Base-by-base conservation (phyloP, 2,113 vertebrate genomes). In the Vidua macroura region DNA sequence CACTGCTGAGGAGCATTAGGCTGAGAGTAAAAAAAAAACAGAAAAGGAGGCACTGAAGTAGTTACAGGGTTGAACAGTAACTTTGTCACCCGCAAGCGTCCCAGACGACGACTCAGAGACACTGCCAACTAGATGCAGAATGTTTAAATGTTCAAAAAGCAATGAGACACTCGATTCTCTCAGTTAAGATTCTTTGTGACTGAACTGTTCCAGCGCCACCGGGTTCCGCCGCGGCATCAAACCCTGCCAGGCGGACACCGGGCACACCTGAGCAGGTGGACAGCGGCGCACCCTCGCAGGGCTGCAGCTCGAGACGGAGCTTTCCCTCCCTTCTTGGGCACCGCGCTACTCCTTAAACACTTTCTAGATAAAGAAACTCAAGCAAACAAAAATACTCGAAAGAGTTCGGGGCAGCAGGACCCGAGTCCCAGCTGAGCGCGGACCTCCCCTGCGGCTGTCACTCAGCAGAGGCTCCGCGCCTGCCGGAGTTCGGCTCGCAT, bases 81-180 rank as follows among this genome's bases (percentile, higher is more conserved):
- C 64, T 78, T 56, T 25, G 53, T 44, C 59, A 25, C 24, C 7
- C n/a, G 20, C 23, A 66, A 22, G 19, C 15, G 35, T 78, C 37
- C 66, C 69, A 30, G 56, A 33, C 8, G 15, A 8, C 4, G 7
- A 17, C 58, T 27, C 31, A 14, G 43, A 30, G 20, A 25, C 11
- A 3, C 43, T 14, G 33, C 3, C 64, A 39, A 6, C 11, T 5
- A 39, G 30, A 30, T 3, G 48, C 49, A 24, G 70, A 33, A 31
- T 1, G 31, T 6, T 69, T 51, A 33, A 63, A 24, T 6, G 5
- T 9, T 68, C 20, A 21, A 49, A 78, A 55, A 70, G 74, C 58
- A n/a, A 22, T 1, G 44, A 55, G 24, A 55, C 10, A 7, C 24
- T 15, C 1, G 23, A 11, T 25, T 33, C 1, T 9, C 10, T 15